Evolutionary conservation across 2,113 vertebrate species (phyloP).

Genomic region (Podiceps cristatus): DNA sequence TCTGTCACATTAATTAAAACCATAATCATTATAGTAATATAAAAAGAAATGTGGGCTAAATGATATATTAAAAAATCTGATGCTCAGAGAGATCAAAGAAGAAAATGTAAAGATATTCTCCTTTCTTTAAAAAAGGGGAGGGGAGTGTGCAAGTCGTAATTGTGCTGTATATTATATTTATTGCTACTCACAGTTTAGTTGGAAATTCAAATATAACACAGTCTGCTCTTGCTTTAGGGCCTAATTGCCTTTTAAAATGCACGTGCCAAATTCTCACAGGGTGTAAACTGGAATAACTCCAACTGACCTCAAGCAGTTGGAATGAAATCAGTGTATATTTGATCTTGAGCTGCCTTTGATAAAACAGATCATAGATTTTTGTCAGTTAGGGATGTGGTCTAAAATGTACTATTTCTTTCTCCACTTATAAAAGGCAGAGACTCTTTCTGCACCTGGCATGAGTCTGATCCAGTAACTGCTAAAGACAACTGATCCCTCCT

Average conservation of each 20-base stretch:
- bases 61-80: not conserved
- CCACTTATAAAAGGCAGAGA: not conserved
- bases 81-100: slow-evolving; percentile 21
- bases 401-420: not conserved
- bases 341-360: slow-evolving; percentile 54
- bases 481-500: not conserved
- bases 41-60: slow-evolving; percentile 12
- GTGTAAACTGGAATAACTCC: slow-evolving; percentile 52
- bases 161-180: slow-evolving; percentile 12
- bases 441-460: not conserved
- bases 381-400: slow-evolving; percentile 17
- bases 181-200: slow-evolving; percentile 14
- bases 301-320: slow-evolving; percentile 44
- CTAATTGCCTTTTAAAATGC: slow-evolving; percentile 55
- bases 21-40: not conserved
- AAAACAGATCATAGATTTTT: slow-evolving; percentile 50
- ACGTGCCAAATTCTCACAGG: slow-evolving; percentile 37
- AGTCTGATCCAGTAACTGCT: not conserved
- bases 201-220: slow-evolving; percentile 34
- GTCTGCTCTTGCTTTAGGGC: slow-evolving; percentile 30
- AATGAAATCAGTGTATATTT: slow-evolving; percentile 53
- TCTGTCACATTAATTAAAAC: slow-evolving; percentile 26
- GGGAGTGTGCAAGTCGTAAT: not conserved
- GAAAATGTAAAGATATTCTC: not conserved
- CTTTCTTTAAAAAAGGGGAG: not conserved